These are phyloP conservation scores for Antheraea pernyi DNA, from an alignment of 1,140 invertebrate genomes.

Conservation along the genomic window DNA sequence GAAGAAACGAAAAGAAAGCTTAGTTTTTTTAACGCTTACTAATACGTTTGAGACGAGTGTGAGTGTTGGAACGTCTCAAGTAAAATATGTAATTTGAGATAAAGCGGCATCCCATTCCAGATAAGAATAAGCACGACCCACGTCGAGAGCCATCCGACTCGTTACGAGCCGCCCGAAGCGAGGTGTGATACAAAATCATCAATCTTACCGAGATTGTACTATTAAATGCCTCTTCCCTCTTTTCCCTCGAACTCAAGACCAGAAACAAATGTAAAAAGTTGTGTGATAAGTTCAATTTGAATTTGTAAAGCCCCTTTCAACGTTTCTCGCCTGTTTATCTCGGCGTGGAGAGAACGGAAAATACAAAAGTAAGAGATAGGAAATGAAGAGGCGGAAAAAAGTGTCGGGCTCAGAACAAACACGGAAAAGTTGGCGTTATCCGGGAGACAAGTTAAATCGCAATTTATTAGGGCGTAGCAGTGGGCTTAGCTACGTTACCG, in stretches of 20 bases:
- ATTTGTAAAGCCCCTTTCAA: constrained; percentile 79
- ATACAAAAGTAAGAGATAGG: constrained; percentile 80
- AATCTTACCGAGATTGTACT: constrained; percentile 78
- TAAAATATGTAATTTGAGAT: constrained; percentile 79
- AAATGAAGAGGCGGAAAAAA: constrained; percentile 78
- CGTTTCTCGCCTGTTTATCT: constrained; percentile 79
- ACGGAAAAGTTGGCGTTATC: constrained; percentile 77
- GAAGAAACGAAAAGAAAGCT: background rate
- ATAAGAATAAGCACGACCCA: constrained; percentile 74
- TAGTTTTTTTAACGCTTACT: constrained; percentile 30
- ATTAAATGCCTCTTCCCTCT: constrained; percentile 78
- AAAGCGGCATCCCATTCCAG: constrained; percentile 73
- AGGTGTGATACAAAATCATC: constrained; percentile 79
- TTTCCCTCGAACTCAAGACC: constrained; percentile 74
- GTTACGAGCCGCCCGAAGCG: constrained; percentile 76
- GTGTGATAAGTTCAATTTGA: constrained; percentile 80
- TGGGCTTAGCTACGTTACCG: constrained; percentile 51
- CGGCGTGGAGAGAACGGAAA: constrained; percentile 72
- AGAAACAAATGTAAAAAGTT: constrained; percentile 80
- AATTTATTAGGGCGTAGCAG: constrained; percentile 76
- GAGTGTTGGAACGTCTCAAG: constrained; percentile 61
- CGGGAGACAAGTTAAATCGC: constrained; percentile 78
- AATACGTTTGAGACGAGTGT: constrained; percentile 26
- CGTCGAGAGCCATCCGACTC: constrained; percentile 73
- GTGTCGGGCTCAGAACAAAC: constrained; percentile 76